phyloP scores from a whole-genome alignment of 35 echinoderm and acorn worm species.

The Apostichopus parvimensis region DNA sequence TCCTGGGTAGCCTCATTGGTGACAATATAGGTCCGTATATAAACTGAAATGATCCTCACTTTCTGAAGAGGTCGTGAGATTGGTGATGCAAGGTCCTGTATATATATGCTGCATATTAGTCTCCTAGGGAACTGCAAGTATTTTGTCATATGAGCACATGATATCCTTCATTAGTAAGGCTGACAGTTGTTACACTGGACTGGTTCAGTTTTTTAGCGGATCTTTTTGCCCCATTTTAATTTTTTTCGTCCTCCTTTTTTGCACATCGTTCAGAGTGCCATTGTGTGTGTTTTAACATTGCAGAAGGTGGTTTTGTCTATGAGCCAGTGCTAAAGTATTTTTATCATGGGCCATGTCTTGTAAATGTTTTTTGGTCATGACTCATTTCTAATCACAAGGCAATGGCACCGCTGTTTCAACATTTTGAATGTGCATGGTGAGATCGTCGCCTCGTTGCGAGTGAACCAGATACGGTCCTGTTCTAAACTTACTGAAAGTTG shows the following conservation, averaged over 20 bases:
- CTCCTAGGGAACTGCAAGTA: no score
- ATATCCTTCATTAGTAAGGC: no score
- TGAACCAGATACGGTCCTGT: constrained; percentile 1
- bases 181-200: no score
- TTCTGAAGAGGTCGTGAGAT: neutral
- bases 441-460: constrained; percentile 5
- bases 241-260: constrained; percentile 7
- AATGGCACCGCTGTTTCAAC: constrained; percentile 2
- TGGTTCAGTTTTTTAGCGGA: no score
- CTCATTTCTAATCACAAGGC: constrained; percentile 8
- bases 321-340: neutral
- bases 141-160: no score
- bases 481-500: neutral
- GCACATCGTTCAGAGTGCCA: constrained; percentile 31
- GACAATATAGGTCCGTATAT: no score
- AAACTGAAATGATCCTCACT: no score
- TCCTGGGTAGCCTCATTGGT: no score
- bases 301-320: constrained; percentile 27
- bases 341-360: neutral
- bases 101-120: neutral
- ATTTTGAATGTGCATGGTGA: constrained; percentile 8
- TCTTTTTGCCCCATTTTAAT: neutral
- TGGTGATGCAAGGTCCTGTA: neutral
- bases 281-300: constrained; percentile 46
- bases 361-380: neutral